Evolutionary conservation across 2,888 invertebrate species (phyloP).

Genomic region (Trichogramma dendrolimi): DNA sequence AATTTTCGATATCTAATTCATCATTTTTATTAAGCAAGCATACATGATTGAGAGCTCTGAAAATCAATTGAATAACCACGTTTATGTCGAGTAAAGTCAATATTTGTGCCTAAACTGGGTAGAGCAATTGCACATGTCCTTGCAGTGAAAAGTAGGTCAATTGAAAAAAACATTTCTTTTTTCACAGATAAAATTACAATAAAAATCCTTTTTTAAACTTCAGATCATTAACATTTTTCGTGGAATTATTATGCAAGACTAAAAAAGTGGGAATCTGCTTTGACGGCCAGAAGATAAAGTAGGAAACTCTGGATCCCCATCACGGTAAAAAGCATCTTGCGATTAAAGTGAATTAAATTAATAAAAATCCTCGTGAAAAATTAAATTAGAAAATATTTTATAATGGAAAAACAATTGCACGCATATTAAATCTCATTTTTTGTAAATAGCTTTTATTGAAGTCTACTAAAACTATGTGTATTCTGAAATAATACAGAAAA

Average conservation of each 20-base stretch:
- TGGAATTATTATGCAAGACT: neutral
- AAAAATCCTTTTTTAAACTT: neutral
- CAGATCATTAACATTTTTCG: neutral
- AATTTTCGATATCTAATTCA: no score
- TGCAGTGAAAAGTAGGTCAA: neutral
- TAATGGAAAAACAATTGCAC: no score
- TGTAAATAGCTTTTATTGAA: no score
- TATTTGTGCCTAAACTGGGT: constrained; percentile 1
- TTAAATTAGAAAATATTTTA: no score
- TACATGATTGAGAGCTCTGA: no score
- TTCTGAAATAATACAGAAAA: no score
- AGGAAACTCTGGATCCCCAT: constrained; percentile 34
- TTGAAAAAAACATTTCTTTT: neutral
- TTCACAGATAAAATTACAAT: neutral
- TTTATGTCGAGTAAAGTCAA: neutral
- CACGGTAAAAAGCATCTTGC: constrained; percentile 36
- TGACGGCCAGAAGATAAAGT: constrained; percentile 40
- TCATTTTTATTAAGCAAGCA: no score
- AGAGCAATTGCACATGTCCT: neutral
- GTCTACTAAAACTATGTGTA: no score
- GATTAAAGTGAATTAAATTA: no score
- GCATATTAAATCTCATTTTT: no score
- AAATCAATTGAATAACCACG: neutral
- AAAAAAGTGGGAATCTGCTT: constrained; percentile 28
- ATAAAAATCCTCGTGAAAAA: no score